Base-by-base conservation (phyloP, 2,113 vertebrate species). In the Leptodactylus fuscus region DNA sequence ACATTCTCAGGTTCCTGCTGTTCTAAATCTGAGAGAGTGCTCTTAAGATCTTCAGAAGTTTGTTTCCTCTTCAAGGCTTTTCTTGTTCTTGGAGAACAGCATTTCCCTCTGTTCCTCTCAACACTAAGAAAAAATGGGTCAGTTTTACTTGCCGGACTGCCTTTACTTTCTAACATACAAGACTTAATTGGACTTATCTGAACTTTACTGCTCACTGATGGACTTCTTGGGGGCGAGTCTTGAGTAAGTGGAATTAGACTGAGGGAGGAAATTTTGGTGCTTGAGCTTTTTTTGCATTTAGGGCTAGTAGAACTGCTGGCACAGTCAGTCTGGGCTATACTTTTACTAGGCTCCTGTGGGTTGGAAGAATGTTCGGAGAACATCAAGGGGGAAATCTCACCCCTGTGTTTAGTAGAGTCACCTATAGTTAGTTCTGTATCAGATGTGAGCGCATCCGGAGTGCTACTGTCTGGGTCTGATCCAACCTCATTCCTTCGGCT, bases 61-160 rank as follows among this genome's bases (percentile, higher is more conserved):
- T 51, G 32, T 62, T 85, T 85, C 76, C 83, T 85, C 34, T 85
- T 85, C 32, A 49, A 16, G 24, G 62, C 46, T 36, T 58, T 85
- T 41, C 44, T 34, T 24, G n/a, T 27, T 55, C 34, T 71, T 4
- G 12, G 22, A 0, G 8, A 6, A 8, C 20, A 51, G 9, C 0
- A 6, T 16, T 4, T 32, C 36, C 4, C 36, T 3, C n/a, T 51
- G 44, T 51, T 12, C 16, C 15, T 34, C 4, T 24, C 15, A 10
- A 69, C 8, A 8, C 15, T 44, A 46, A 32, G 22, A 4, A 10
- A 70, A 24, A 55, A 34, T 12, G 29, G 32, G 2, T 6, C 22
- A 69, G 22, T 77, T 1, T 67, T 69, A 15, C 6, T 65, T 32
- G 5, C 18, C 20, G 24, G 18, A 8, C 27, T 62, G 8, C 4